phyloP scores from a whole-genome alignment of 37 sponge, comb jelly and placozoan genomes.

The Corticium candelabrum region DNA sequence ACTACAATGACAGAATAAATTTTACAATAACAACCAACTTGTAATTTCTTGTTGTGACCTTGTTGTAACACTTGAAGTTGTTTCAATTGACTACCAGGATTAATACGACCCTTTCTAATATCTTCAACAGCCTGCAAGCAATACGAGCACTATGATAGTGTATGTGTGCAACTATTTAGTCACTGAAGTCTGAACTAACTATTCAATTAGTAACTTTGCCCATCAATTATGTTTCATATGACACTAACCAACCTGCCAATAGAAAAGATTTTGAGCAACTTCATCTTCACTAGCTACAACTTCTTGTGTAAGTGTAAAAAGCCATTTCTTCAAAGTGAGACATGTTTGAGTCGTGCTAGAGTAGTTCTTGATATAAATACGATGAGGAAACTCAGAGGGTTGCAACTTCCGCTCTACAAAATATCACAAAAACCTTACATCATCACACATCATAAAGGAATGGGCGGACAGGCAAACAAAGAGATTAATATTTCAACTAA shows the following conservation, averaged over 20 bases:
- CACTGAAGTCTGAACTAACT: too few relatives aligned
- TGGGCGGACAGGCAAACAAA: too few relatives aligned
- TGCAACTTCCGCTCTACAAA: slow-evolving; percentile 55
- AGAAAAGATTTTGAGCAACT: background rate
- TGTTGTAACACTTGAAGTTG: slow-evolving; percentile 18
- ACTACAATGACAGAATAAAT: too few relatives aligned
- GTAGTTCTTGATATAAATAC: slow-evolving; percentile 32
- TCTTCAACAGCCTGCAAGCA: slow-evolving; percentile 70
- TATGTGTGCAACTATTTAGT: too few relatives aligned
- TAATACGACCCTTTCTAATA: slow-evolving; percentile 30
- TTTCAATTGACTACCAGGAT: slow-evolving; percentile 17
- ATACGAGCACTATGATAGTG: too few relatives aligned
- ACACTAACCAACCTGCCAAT: background rate
- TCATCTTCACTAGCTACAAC: background rate
- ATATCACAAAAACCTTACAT: background rate
- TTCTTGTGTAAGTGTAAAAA: slow-evolving; percentile 36
- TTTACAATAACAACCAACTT: slow-evolving; percentile 18
- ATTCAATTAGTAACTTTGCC: too few relatives aligned
- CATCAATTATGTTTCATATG: background rate
- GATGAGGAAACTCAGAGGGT: slow-evolving; percentile 72
- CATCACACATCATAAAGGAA: too few relatives aligned
- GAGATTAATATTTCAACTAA: too few relatives aligned
- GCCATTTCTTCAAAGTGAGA: slow-evolving; percentile 60
- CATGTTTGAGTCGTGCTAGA: slow-evolving; percentile 8
- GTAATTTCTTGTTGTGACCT: slow-evolving; percentile 17